Evolutionary conservation across 1,140 invertebrate species (phyloP).

Genomic region (Sycobia sp.): DNA sequence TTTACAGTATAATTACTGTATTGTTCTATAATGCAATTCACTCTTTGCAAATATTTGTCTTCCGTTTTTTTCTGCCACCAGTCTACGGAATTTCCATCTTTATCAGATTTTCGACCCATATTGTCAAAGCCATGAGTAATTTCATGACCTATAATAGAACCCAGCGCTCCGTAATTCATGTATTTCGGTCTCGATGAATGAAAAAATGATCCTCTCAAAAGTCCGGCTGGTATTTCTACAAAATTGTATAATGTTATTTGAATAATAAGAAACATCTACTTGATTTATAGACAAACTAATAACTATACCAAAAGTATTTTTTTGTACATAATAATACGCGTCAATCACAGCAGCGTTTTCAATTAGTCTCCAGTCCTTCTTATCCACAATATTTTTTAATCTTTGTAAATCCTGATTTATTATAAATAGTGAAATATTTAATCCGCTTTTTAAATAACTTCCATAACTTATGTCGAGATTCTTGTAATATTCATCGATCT

Average conservation of each 20-base stretch:
- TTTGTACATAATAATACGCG: conserved; percentile 70
- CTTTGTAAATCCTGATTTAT: conserved; percentile 78
- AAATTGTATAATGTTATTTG: background rate
- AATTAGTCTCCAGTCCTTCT: conserved; percentile 72
- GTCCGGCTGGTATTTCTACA: conserved; percentile 65
- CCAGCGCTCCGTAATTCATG: conserved; percentile 77
- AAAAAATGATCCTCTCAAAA: conserved; percentile 77
- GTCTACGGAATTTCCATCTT: conserved; percentile 68
- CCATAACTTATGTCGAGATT: conserved; percentile 72
- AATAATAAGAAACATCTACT: background rate
- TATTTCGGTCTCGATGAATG: conserved; percentile 71
- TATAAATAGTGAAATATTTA: conserved; percentile 76
- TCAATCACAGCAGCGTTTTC: conserved; percentile 69
- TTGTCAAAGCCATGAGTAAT: conserved; percentile 69
- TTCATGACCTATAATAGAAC: conserved; percentile 71
- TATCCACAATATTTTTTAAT: conserved; percentile 78
- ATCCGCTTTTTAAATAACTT: conserved; percentile 74
- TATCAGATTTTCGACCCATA: conserved; percentile 69
- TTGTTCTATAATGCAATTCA: conserved; percentile 72
- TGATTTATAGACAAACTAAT: background rate
- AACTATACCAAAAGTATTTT: conserved; percentile 68
- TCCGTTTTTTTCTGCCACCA: conserved; percentile 72
- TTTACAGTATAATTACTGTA: conserved; percentile 69
- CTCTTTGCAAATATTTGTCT: conserved; percentile 64
- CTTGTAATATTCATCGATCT: conserved; percentile 77